phyloP scores from a whole-genome alignment of 1,140 invertebrate genomes.

The Drosophila yakuba region DNA sequence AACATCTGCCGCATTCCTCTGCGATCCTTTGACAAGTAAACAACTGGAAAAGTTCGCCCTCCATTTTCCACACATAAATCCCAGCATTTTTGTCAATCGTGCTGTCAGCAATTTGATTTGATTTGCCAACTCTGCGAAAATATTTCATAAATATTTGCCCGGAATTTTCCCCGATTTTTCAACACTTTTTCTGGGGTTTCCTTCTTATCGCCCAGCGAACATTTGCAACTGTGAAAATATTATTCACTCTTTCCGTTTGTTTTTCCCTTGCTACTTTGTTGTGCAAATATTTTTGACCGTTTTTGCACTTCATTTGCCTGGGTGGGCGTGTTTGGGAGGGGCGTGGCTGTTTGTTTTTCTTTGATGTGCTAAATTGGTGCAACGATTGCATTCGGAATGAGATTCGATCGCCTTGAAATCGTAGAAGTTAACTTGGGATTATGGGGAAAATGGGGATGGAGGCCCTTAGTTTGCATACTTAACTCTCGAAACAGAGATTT shows the following conservation, averaged over 20 bases:
- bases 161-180: constrained; percentile 17
- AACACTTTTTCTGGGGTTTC: background rate
- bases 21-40: constrained; percentile 23
- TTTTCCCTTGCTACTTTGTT: constrained; percentile 45
- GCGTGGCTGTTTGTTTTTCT: constrained; percentile 25
- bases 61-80: constrained; percentile 31
- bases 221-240: constrained; percentile 43
- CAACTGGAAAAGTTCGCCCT: constrained; percentile 6
- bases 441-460: background rate
- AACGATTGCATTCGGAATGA: constrained; percentile 46
- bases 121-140: constrained; percentile 48
- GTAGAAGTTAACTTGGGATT: constrained; percentile 9
- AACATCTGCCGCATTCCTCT: constrained; percentile 2
- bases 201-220: constrained; percentile 5
- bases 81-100: constrained; percentile 3
- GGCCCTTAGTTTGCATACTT: constrained; percentile 6
- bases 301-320: constrained; percentile 46
- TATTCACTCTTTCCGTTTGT: constrained; percentile 27
- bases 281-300: constrained; percentile 51
- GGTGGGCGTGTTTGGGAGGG: constrained; percentile 1
- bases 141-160: constrained; percentile 53
- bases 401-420: constrained; percentile 28
- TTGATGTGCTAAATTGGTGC: constrained; percentile 46
- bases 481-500: constrained; percentile 3
- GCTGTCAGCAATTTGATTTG: constrained; percentile 57